Conservation (phyloP, 2,888 invertebrate genomes). For the Thereva unica region DNA sequence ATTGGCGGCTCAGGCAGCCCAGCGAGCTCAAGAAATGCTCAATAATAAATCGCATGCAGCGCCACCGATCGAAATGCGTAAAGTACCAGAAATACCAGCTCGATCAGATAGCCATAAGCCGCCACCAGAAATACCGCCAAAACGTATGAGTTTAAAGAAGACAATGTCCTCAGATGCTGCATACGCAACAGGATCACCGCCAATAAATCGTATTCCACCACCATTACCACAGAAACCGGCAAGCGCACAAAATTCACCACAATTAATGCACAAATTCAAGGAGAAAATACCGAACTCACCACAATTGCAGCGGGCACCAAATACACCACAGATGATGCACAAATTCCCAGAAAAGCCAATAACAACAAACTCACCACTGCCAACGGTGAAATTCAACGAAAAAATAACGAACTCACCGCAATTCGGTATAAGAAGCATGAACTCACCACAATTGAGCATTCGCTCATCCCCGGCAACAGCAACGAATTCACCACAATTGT, state of each 20-base stretch:
- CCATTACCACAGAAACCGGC: constrained; percentile 55
- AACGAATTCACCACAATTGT: constrained; percentile 42
- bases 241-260: constrained; percentile 55
- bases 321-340: constrained; percentile 40
- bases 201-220: constrained; percentile 47
- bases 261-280: constrained; percentile 51
- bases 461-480: constrained; percentile 41
- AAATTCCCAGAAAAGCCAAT: constrained; percentile 39
- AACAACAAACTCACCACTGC: constrained; percentile 18
- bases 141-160: constrained; percentile 54
- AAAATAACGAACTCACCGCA: constrained; percentile 42
- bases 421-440: constrained; percentile 36
- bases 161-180: constrained; percentile 49
- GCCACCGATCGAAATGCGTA: constrained; percentile 49
- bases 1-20: constrained; percentile 57
- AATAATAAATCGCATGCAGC: constrained; percentile 47
- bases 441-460: constrained; percentile 44
- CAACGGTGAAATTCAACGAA: constrained; percentile 33
- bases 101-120: constrained; percentile 51
- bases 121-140: constrained; percentile 58
- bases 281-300: constrained; percentile 48
- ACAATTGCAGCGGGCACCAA: constrained; percentile 30
- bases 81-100: constrained; percentile 57
- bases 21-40: constrained; percentile 55
- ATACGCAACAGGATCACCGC: constrained; percentile 41